A percentile compares a stretch with the other conserved stretches of the same genome.
Evolutionary conservation across 2,888 invertebrate genomes (phyloP).

Genomic region (Aradus depressus): DNA sequence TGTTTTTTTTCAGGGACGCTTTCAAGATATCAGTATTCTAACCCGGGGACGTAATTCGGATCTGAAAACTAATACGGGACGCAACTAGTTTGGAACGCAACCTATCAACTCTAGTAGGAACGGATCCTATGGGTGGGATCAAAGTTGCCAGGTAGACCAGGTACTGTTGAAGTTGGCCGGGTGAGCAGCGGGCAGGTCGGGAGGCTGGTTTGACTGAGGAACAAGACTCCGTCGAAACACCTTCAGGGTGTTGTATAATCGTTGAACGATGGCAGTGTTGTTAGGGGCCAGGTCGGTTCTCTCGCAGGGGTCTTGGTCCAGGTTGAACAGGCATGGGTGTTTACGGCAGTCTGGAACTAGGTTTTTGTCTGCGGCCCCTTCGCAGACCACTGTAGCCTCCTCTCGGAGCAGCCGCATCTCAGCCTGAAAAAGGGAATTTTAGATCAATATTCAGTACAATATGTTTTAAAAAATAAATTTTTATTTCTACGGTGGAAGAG

Average conservation of each 20-base stretch:
- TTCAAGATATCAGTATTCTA: no score
- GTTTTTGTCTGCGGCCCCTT: conserved; percentile 22
- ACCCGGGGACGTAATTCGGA: no score
- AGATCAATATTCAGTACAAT: no score
- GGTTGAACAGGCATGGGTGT: conserved; percentile 56
- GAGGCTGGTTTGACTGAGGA: conserved; percentile 43
- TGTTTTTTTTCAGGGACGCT: no score
- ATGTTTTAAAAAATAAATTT: no score
- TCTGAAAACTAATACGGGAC: no score
- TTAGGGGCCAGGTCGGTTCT: conserved; percentile 48
- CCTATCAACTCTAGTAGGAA: no score
- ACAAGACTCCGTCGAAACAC: conserved; percentile 44
- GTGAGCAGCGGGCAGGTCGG: conserved; percentile 48
- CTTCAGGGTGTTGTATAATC: conserved; percentile 41
- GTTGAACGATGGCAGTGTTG: conserved; percentile 42
- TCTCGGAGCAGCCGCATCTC: conserved; percentile 37
- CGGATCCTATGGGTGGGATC: no score
- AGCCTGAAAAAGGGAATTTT: conserved; percentile 8
- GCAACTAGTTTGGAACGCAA: no score
- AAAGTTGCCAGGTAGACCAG: conserved; percentile 54
- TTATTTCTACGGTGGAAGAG: no score
- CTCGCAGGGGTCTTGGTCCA: conserved; percentile 69
- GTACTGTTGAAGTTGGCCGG: conserved; percentile 58
- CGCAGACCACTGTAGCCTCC: conserved; percentile 38
- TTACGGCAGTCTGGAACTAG: conserved; percentile 42